Evolutionary conservation across 1,140 invertebrate species (phyloP), one percentile per base, ranked within the genome.

Genomic region (Camponotus pennsylvanicus): DNA sequence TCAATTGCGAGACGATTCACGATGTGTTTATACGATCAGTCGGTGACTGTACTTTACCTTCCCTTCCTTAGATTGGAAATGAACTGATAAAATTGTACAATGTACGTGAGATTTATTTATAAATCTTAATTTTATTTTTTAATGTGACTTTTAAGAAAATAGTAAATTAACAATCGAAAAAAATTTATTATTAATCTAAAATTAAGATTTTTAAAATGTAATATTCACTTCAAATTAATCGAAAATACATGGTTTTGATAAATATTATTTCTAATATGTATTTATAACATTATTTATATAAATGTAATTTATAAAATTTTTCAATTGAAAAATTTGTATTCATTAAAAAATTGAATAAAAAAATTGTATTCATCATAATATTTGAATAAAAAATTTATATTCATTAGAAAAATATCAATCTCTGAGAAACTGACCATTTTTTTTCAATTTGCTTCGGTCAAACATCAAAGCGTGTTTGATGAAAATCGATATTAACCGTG

Each of bases 1-100:
- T 88, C 77, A 82, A 83, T 82, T 71, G 78, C 66, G 49, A 86
- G 45, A 82, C 52, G 66, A 70, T 59, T 42, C 63, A 63, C 69
- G 78, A 82, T 34, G 57, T 83, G 64, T 63, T 71, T 71, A 49
- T 55, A 70, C 21, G 71, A 88, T 71, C 86, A 45, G 18, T 32
- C 45, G 49, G 18, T 40, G 27, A 40, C 61, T 11, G 34, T 18
- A 37, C 18, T 73, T 73, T 34, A 57, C 66, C 67, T 76, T 70
- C 55, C 55, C 63, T 88, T 82, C n/a, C 77, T 86, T 52, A 66
- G 78, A 80, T 86, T 21, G 55, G 40, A 79, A 73, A 86, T 66
- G 66, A 89, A 85, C 67, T 63, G 76, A 88, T 71, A 64, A 77
- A 66, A 57, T 71, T 70, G 13, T 55, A 34, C n/a, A 66, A 66